A percentile compares a stretch with the other conserved stretches of the same genome.
Conservation (phyloP, 2,888 invertebrate species). For the Thelaira solivaga region DNA sequence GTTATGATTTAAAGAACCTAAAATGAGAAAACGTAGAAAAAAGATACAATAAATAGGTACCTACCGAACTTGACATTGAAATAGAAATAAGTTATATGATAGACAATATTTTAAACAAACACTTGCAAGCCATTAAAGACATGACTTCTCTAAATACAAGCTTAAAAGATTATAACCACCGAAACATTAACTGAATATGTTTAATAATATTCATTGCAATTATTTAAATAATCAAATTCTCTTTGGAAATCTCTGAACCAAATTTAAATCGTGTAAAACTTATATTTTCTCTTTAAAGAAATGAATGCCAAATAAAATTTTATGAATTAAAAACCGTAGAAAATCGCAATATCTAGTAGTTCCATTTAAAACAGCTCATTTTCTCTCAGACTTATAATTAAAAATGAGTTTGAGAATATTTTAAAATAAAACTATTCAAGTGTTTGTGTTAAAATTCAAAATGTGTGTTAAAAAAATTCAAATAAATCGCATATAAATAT, state of each 20-base stretch:
- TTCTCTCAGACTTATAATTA: no score
- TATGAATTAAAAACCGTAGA: not conserved
- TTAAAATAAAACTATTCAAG: no score
- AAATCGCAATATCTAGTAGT: constrained; percentile 23
- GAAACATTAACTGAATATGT: not conserved
- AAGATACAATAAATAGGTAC: not conserved
- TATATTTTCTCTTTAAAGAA: not conserved
- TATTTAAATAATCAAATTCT: constrained; percentile 10
- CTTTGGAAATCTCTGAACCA: not conserved
- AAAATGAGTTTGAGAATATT: no score
- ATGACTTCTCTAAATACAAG: not conserved
- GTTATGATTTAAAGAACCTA: not conserved
- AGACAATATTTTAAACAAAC: not conserved
- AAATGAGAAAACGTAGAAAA: not conserved
- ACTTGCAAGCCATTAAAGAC: not conserved
- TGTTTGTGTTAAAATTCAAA: no score
- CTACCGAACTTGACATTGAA: constrained; percentile 52
- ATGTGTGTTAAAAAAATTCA: no score
- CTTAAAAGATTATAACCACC: constrained; percentile 12
- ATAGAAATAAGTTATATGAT: not conserved
- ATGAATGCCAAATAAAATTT: not conserved
- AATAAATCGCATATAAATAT: constrained; percentile 62
- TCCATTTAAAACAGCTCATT: no score
- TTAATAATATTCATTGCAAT: constrained; percentile 9
- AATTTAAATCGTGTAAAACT: constrained; percentile 10